A percentile compares a stretch with the other conserved stretches of the same genome.
Evolutionary conservation across 2,113 vertebrate genomes (phyloP).

Genomic region (Rhynchomys soricoides): DNA sequence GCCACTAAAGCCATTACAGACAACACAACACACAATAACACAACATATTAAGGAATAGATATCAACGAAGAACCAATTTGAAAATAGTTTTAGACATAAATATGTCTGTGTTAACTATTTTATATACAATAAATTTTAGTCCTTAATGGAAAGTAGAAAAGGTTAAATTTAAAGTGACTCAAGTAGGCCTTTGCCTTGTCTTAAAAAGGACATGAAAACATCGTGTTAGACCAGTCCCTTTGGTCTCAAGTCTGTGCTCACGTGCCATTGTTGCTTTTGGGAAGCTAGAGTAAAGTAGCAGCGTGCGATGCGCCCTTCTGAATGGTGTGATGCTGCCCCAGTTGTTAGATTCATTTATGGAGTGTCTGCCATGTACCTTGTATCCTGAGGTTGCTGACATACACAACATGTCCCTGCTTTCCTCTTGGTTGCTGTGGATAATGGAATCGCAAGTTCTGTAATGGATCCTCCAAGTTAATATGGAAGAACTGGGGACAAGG

Average conservation of each 20-base stretch:
- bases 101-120: background rate
- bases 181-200: background rate
- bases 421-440: background rate
- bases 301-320: background rate
- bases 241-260: background rate
- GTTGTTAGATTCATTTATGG: background rate
- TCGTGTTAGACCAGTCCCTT: background rate
- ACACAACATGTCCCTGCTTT: background rate
- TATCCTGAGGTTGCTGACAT: background rate
- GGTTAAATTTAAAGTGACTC: background rate
- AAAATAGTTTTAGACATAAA: constrained; percentile 15
- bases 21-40: background rate
- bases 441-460: background rate
- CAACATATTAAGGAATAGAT: background rate
- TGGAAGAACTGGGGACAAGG: background rate
- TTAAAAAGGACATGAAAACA: background rate
- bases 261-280: background rate
- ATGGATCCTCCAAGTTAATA: background rate
- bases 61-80: constrained; percentile 29
- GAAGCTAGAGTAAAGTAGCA: background rate
- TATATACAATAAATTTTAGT: background rate
- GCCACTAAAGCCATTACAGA: background rate
- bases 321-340: background rate
- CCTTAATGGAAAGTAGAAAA: background rate
- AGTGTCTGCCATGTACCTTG: background rate